Evolutionary conservation across 1,140 invertebrate genomes (phyloP), one percentile per base, ranked within the genome.

Genomic region (Uloborus diversus): DNA sequence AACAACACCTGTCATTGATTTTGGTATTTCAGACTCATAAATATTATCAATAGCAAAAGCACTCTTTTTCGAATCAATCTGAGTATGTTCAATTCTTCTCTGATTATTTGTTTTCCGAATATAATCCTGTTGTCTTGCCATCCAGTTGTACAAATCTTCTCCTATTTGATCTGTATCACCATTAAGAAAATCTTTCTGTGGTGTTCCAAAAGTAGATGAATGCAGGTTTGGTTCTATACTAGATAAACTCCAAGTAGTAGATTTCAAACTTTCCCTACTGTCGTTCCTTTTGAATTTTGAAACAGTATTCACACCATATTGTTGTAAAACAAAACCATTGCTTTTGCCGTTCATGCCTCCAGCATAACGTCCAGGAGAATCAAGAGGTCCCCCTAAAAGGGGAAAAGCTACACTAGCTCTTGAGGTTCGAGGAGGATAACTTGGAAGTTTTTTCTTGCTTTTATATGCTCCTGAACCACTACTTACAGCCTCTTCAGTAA

Each of bases 61-160:
- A 47, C 90, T 89, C 13, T 90, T 88, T 83, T 90, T 91, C 0
- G 89, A 90, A 82, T 90, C 89, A 86, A 89, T 78, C 71, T 85
- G 86, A 82, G 64, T 64, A 30, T 9, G 56, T 23, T 69, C 82
- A 66, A 68, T 49, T 61, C 32, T 56, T 79, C 70, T 83, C 79
- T 68, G 79, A 66, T 76, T 79, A 27, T 71, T 73, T 2, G 80
- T 81, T 65, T 71, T 81, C 32, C 81, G 65, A 14, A 83, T 80
- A 64, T 88, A 91, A 80, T 92, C 91, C 85, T 96, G 94, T 83
- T 97, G 95, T 84, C 95, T 94, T 0, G 94, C 93, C 95, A 97
- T 97, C 96, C 96, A 97, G 80, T 92, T 94, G 85, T 97, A 97
- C 37, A 98, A 87, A 88, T 95, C 94, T 85, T 96, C 94, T n/a